These are phyloP conservation scores for Antechinus stuartii DNA, from an alignment of 2,113 vertebrate genomes.

Conservation along the genomic window DNA sequence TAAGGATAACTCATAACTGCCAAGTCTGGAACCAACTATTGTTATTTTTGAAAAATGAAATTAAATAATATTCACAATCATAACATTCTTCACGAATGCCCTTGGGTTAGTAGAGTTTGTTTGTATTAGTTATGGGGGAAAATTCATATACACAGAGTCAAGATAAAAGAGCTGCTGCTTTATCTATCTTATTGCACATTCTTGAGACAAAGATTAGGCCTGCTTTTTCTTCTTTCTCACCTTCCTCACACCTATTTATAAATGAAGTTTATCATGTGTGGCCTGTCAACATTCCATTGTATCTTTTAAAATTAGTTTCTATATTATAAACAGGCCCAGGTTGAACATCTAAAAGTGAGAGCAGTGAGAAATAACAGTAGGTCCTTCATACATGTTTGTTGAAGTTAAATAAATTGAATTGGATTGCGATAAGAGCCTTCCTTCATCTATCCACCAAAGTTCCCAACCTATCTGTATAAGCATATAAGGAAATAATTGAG, in stretches of 20 bases:
- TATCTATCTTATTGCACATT: background rate
- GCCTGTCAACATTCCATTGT: background rate
- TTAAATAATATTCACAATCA: conserved; percentile 41
- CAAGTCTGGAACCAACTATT: conserved; percentile 24
- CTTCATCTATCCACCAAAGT: background rate
- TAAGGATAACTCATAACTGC: conserved; percentile 41
- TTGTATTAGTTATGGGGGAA: background rate
- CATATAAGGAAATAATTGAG: background rate
- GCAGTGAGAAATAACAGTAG: background rate
- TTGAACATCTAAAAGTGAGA: background rate
- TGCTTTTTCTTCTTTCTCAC: conserved; percentile 20
- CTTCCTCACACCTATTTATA: conserved; percentile 17
- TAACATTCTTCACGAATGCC: background rate
- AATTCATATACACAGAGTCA: background rate
- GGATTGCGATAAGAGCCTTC: background rate
- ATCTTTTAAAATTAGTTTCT: background rate
- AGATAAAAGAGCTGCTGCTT: background rate
- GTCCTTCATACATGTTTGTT: background rate
- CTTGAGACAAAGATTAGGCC: background rate
- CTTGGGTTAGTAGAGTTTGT: conserved; percentile 11
- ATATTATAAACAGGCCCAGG: background rate
- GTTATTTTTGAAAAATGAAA: conserved; percentile 48
- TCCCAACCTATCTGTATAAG: background rate
- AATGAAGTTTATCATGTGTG: conserved; percentile 15
- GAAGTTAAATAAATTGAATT: background rate